These are phyloP conservation scores for Borostomias antarcticus DNA, from an alignment of 2,797 vertebrate genomes.

Conservation along the genomic window DNA sequence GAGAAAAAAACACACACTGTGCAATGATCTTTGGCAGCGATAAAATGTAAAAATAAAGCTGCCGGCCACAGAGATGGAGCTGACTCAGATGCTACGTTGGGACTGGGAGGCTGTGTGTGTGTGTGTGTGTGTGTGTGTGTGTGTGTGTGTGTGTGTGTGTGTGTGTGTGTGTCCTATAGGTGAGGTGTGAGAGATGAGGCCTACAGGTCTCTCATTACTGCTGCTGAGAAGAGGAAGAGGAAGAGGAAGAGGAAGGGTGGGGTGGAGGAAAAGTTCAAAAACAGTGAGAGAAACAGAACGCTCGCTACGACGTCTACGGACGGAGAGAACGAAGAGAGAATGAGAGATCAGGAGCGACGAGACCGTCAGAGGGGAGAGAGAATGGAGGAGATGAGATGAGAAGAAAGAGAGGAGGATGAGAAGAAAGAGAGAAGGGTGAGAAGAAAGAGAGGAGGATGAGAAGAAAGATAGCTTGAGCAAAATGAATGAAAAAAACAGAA, in stretches of 20 bases:
- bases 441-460: neutral
- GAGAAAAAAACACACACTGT: constrained; percentile 40
- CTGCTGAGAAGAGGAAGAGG: constrained; percentile 18
- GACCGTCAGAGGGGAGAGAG: too few relatives aligned
- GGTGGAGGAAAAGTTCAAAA: constrained; percentile 17
- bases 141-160: neutral
- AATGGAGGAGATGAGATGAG: too few relatives aligned
- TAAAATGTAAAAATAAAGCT: constrained; percentile 50
- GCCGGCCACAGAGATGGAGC: constrained; percentile 54
- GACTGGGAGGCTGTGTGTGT: neutral
- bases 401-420: too few relatives aligned
- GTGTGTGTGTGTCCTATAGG: neutral
- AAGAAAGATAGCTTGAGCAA: too few relatives aligned
- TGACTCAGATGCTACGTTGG: constrained; percentile 48
- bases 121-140: neutral
- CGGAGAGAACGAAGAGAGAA: constrained; percentile 28
- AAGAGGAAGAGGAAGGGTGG: constrained; percentile 18
- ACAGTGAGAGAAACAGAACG: too few relatives aligned
- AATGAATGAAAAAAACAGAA: too few relatives aligned
- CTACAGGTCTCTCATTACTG: constrained; percentile 16
- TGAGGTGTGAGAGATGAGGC: neutral
- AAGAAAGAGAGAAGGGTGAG: constrained; percentile 5
- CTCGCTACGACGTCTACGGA: too few relatives aligned
- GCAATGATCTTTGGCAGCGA: constrained; percentile 50
- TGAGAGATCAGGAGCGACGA: too few relatives aligned